Base-by-base conservation (phyloP, 1,140 invertebrate genomes). In the Matsumurasca onukii region DNA sequence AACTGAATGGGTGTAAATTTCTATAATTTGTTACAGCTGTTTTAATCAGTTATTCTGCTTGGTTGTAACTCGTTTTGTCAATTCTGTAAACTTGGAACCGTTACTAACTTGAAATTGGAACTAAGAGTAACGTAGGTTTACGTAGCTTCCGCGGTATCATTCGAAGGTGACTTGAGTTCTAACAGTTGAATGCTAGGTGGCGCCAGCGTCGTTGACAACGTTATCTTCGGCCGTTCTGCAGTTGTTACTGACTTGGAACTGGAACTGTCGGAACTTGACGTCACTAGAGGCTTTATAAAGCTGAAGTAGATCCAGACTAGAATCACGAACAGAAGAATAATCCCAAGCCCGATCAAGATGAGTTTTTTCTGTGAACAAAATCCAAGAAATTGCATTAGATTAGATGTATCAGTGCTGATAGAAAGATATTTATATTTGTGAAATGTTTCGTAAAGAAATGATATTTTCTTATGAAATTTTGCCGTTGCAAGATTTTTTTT, bases 281-380 rank as follows among this genome's bases (percentile, higher is more conserved):
- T 22, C 49, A 51, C 3, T 3, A 51, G n/a, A 3, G 49, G 49
- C 24, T 51, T 51, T 5, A 51, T 51, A 17, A 17, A 51, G n/a
- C 49, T 51, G 49, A 51, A 51, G 49, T 51, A 51, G 3, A 51
- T 51, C 17, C 24, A 51, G 49, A 51, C 49, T 20, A 51, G 49
- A 5, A 51, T 17, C 3, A 51, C n/a, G 17, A 51, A 20, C 17
- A n/a, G 3, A 5, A 51, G 49, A 20, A 51, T 51, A 17, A 51
- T 22, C n/a, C 17, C 49, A 5, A 51, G n/a, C 3, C 49, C 49
- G 3, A 51, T 5, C n/a, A 51, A 22, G n/a, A 51, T 51, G 5
- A 51, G 49, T n/a, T 51, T 51, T 51, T 51, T 51, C 49, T 51
- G 24, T 5, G 24, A 51, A 45, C 17, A 17, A 45, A 45, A 45